Conservation (phyloP, 2,797 vertebrate genomes). For the Alauda arvensis region DNA sequence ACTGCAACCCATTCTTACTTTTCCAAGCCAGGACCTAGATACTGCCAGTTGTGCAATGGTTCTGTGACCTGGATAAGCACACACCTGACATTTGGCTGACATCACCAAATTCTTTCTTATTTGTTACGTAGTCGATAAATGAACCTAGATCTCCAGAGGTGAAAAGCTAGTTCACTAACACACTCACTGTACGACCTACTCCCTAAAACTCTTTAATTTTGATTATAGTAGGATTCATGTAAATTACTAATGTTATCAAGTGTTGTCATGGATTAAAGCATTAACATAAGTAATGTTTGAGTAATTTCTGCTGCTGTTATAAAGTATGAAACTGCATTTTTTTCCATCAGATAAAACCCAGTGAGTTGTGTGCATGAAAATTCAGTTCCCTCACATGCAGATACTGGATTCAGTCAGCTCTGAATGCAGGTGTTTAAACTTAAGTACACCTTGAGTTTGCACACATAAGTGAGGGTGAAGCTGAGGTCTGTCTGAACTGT, state of each 20-base stretch:
- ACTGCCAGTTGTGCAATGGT: conserved; percentile 9
- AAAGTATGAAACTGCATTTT: background rate
- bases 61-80: conserved; percentile 36
- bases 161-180: conserved; percentile 50
- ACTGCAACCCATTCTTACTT: conserved; percentile 20
- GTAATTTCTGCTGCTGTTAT: background rate
- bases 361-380: conserved; percentile 5
- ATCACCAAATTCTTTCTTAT: conserved; percentile 42
- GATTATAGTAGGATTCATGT: background rate
- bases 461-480: background rate
- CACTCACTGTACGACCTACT: background rate
- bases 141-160: conserved; percentile 35
- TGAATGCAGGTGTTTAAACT: conserved; percentile 13
- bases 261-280: conserved; percentile 17
- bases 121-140: conserved; percentile 17
- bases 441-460: background rate
- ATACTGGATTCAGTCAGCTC: background rate
- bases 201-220: conserved; percentile 24
- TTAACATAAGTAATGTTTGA: conserved; percentile 15
- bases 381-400: background rate
- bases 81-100: conserved; percentile 30
- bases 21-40: conserved; percentile 31
- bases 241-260: conserved; percentile 23
- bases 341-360: background rate
- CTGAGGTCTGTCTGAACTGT: background rate